phyloP scores from a whole-genome alignment of 2,888 invertebrate genomes.

The Pemphredon lugubris region DNA sequence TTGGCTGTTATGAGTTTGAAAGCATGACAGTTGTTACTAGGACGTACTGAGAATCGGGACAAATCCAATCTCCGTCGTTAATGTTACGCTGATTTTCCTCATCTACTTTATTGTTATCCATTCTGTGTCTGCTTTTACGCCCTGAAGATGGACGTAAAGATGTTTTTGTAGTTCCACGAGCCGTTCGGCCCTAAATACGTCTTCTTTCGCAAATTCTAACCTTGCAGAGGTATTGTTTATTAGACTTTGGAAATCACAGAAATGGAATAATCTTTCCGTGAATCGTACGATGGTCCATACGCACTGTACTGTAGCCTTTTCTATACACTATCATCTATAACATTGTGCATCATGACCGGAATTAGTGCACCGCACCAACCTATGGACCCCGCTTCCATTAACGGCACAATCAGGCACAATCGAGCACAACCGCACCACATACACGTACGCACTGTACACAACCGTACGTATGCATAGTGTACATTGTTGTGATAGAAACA shows the following conservation, averaged over 20 bases:
- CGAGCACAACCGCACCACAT: neutral
- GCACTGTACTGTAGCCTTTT: constrained; percentile 3
- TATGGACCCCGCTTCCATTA: constrained; percentile 27
- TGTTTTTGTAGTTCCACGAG: constrained; percentile 21
- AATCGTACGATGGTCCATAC: neutral
- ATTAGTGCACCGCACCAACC: constrained; percentile 28
- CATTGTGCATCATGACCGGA: constrained; percentile 25
- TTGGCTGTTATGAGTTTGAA: neutral
- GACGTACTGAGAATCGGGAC: constrained; percentile 78
- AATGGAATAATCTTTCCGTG: neutral
- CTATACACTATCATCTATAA: constrained; percentile 18
- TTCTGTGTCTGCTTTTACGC: constrained; percentile 44
- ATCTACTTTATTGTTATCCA: constrained; percentile 76
- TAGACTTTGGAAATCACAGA: neutral
- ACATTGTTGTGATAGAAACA: too few relatives aligned
- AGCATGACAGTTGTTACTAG: neutral
- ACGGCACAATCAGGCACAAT: constrained; percentile 27
- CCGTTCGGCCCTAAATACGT: neutral
- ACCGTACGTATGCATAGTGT: too few relatives aligned
- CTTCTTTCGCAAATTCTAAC: constrained; percentile 31
- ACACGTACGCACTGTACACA: neutral
- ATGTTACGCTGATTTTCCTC: constrained; percentile 75
- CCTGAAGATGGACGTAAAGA: constrained; percentile 5
- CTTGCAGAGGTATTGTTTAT: constrained; percentile 13
- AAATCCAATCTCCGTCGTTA: constrained; percentile 80